These are phyloP conservation scores for Megaceryle maxima DNA, from an alignment of 2,113 vertebrate species.

Conservation along the genomic window DNA sequence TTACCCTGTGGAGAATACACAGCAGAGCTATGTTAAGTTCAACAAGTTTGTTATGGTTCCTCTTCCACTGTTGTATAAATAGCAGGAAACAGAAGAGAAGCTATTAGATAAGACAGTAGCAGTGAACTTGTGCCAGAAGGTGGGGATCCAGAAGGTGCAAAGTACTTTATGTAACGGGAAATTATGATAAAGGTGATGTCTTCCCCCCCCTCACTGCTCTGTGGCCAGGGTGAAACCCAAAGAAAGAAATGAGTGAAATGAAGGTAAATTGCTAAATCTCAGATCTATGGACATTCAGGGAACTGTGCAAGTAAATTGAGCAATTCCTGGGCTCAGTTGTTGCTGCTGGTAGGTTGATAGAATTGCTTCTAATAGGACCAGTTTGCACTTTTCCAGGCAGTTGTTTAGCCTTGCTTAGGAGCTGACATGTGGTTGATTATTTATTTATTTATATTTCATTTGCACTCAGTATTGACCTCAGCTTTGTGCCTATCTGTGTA, in stretches of 20 bases:
- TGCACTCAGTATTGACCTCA: rapidly evolving
- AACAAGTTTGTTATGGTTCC: not conserved
- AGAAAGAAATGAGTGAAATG: not conserved
- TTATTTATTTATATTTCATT: not conserved
- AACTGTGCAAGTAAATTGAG: not conserved
- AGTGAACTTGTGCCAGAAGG: not conserved
- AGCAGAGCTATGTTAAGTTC: not conserved
- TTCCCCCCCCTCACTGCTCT: not conserved
- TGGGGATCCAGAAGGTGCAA: not conserved
- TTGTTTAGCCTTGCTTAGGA: not conserved
- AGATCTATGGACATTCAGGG: not conserved
- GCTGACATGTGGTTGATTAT: not conserved
- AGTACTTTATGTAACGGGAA: not conserved
- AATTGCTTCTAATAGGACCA: rapidly evolving
- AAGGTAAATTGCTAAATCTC: not conserved
- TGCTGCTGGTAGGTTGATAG: not conserved
- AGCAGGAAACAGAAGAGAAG: not conserved
- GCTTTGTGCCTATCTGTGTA: not conserved
- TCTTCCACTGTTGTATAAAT: not conserved
- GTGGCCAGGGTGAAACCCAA: not conserved
- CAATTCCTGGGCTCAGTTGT: not conserved
- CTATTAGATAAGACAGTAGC: not conserved
- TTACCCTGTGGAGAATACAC: too few relatives aligned
- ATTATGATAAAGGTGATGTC: not conserved
- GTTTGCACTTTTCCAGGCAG: not conserved